phyloP scores from a whole-genome alignment of 2,797 vertebrate species.

The Chelmon rostratus region DNA sequence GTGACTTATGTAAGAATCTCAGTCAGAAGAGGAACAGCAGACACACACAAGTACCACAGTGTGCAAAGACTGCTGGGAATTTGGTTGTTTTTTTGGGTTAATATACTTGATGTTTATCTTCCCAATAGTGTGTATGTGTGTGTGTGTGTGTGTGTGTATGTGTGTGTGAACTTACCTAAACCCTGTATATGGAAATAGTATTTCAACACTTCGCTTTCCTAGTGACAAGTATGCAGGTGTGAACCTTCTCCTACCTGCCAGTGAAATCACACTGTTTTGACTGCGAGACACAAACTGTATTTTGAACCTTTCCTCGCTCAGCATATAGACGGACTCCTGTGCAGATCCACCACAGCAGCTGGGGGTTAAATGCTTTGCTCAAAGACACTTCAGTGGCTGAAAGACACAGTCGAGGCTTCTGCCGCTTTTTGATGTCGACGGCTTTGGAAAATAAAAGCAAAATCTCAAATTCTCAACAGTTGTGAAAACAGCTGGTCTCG shows the following conservation, averaged over 20 bases:
- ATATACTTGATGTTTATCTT: neutral
- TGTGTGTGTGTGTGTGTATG: neutral
- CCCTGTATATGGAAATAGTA: neutral
- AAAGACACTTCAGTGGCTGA: constrained; percentile 39
- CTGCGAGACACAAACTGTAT: neutral
- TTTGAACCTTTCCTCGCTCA: neutral
- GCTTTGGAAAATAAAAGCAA: constrained; percentile 34
- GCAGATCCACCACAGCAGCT: constrained; percentile 1
- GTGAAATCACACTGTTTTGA: neutral
- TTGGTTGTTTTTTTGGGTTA: neutral
- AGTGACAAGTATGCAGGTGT: neutral
- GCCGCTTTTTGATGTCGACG: constrained; percentile 21
- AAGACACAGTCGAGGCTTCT: neutral
- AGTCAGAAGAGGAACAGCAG: neutral
- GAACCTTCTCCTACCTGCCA: neutral
- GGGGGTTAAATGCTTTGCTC: constrained; percentile 46
- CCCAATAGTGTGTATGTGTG: neutral
- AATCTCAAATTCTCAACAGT: constrained; percentile 38
- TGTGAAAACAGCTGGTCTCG: constrained; percentile 64
- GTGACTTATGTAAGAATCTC: neutral
- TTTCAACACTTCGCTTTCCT: neutral
- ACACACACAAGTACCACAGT: neutral
- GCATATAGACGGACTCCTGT: neutral
- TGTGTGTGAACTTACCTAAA: neutral
- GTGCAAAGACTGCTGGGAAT: neutral